Conservation (phyloP, 2,113 vertebrate genomes). For the Puntigrus tetrazona region DNA sequence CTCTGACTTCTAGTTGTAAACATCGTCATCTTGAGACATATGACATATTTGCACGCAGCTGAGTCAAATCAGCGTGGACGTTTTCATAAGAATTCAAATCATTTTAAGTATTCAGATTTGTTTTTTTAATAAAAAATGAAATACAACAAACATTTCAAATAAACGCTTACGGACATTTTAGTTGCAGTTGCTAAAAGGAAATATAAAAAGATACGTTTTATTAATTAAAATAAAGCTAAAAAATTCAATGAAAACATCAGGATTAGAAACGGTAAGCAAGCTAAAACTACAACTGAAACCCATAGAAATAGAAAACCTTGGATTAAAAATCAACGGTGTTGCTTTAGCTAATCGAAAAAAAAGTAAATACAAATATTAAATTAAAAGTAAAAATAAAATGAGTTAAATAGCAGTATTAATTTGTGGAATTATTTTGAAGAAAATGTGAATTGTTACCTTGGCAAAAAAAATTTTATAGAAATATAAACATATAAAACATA, state of each 20-base stretch:
- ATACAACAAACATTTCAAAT: too few relatives aligned
- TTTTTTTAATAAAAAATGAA: too few relatives aligned
- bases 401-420: too few relatives aligned
- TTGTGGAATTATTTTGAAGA: too few relatives aligned
- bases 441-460: too few relatives aligned
- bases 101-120: too few relatives aligned
- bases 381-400: too few relatives aligned
- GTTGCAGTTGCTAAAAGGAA: too few relatives aligned
- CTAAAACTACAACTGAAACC: neutral
- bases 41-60: neutral
- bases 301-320: neutral
- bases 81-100: too few relatives aligned
- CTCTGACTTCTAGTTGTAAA: neutral
- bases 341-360: neutral
- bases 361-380: too few relatives aligned
- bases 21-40: neutral
- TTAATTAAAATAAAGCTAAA: neutral
- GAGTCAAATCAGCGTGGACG: neutral
- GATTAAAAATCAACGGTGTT: neutral
- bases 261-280: neutral
- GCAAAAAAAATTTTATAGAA: neutral
- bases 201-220: too few relatives aligned
- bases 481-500: neutral
- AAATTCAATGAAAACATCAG: neutral
- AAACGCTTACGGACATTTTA: too few relatives aligned